These are phyloP conservation scores for Danaus plexippus DNA, from an alignment of 1,140 invertebrate species.

Conservation along the genomic window DNA sequence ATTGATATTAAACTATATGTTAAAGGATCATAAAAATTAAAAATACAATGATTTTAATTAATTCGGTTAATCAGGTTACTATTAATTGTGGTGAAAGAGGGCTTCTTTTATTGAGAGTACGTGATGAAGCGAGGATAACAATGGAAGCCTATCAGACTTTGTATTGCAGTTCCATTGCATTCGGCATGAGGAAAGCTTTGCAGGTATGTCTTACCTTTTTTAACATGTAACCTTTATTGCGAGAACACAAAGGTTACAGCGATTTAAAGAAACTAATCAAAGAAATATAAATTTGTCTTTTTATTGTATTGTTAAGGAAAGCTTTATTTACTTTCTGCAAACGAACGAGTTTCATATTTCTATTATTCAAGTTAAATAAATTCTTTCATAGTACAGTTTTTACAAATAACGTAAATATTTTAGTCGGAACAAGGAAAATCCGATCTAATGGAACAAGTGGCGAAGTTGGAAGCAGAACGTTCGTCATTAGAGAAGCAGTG, in stretches of 20 bases:
- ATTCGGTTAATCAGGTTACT: conserved; percentile 81
- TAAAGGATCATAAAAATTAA: too few relatives aligned
- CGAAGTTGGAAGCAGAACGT: conserved; percentile 79
- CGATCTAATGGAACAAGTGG: conserved; percentile 73
- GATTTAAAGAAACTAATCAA: neutral
- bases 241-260: neutral
- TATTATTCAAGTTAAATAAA: neutral
- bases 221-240: neutral
- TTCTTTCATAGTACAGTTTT: neutral
- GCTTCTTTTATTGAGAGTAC: conserved; percentile 89
- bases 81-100: conserved; percentile 98
- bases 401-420: too few relatives aligned
- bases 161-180: conserved; percentile 97
- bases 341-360: too few relatives aligned
- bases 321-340: too few relatives aligned
- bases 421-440: conserved; percentile 76
- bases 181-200: conserved; percentile 97
- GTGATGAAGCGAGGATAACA: conserved; percentile 97
- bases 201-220: conserved; percentile 70
- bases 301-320: neutral
- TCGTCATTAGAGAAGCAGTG: conserved; percentile 83
- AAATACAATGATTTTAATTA: too few relatives aligned
- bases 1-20: too few relatives aligned
- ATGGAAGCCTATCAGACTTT: conserved; percentile 94
- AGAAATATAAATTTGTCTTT: neutral